Evolutionary conservation across 2,797 vertebrate genomes (phyloP), one percentile per base, ranked within the genome.

Genomic region (Sarcoramphus papa): DNA sequence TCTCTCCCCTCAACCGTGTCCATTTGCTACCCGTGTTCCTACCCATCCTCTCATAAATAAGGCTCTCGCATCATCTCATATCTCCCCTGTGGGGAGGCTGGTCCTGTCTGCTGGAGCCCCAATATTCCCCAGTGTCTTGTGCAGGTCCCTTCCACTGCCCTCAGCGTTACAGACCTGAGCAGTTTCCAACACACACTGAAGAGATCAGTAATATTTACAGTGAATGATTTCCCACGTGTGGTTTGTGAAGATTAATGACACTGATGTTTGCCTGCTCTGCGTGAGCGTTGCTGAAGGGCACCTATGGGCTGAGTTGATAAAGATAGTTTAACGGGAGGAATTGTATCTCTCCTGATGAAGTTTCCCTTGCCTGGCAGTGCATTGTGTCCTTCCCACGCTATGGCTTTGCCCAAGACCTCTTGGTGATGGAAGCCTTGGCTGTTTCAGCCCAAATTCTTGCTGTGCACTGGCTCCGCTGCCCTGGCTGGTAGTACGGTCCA

Each of bases 331-430:
- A 70, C 9, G 28, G 35, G 47, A 57, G 67, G 64, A 65, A 51
- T 73, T 57, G 4, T 5, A 9, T 47, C 47, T 74, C 77, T 87
- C 56, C 62, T 30, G 84, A 73, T 64, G 54, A 72, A 62, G 17
- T 63, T 75, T 37, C 54, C 19, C 24, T 28, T 37, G 48, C 50
- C 50, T 30, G 70, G 48, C 62, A 73, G 10, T 3, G 17, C 54
- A 5, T 12, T 2, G 5, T 10, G 47, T 48, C 54, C 64, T 83
- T 73, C 50, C 81, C 45, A 7, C 0, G 0, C 45, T 0, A 8
- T 9, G 56, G 59, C 41, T 87, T 91, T 82, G 28, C 70, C 41
- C 33, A 37, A 25, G 63, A 24, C 25, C 15, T 64, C 30, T 27
- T 6, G 45, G 8, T 41, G 17, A 23, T 23, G 78, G 15, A 14